These are phyloP conservation scores for Falco peregrinus DNA, from an alignment of 2,797 vertebrate species.

Conservation along the genomic window DNA sequence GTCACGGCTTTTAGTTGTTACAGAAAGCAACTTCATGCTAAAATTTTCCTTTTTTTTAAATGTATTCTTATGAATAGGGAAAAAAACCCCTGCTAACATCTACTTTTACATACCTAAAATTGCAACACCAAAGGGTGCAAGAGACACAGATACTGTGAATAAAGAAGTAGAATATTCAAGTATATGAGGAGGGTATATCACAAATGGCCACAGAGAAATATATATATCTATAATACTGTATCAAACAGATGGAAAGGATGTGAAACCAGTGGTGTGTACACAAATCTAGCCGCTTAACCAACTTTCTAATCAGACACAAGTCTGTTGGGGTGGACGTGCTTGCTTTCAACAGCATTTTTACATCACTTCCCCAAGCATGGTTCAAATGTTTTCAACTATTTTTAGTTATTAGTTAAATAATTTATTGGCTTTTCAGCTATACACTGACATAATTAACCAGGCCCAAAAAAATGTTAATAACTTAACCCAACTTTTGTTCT, in stretches of 20 bases:
- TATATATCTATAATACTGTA: slow-evolving; percentile 86
- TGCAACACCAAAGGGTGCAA: slow-evolving; percentile 87
- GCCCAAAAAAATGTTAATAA: slow-evolving; percentile 78
- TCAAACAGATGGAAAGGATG: slow-evolving; percentile 81
- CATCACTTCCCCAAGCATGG: slow-evolving; percentile 45
- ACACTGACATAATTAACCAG: slow-evolving; percentile 78
- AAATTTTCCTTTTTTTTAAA: slow-evolving; percentile 81
- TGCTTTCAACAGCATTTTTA: slow-evolving; percentile 66
- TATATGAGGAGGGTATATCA: slow-evolving; percentile 83
- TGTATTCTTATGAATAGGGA: slow-evolving; percentile 83
- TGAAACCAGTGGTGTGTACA: slow-evolving; percentile 77
- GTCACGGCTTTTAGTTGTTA: slow-evolving; percentile 81
- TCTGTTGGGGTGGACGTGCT: slow-evolving; percentile 63
- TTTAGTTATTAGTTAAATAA: slow-evolving; percentile 81
- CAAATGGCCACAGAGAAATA: slow-evolving; percentile 89
- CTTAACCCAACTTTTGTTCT: slow-evolving; percentile 79
- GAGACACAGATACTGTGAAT: slow-evolving; percentile 90
- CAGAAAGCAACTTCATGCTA: slow-evolving; percentile 86
- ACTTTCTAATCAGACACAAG: slow-evolving; percentile 76
- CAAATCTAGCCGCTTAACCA: slow-evolving; percentile 77
- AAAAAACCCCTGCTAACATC: slow-evolving; percentile 87
- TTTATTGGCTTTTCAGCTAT: slow-evolving; percentile 79
- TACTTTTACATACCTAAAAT: slow-evolving; percentile 95
- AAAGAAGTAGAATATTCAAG: slow-evolving; percentile 86
- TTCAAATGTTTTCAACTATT: slow-evolving; percentile 58